These are phyloP conservation scores for Hippocampus comes DNA, from an alignment of 2,113 vertebrate genomes.

Conservation along the genomic window DNA sequence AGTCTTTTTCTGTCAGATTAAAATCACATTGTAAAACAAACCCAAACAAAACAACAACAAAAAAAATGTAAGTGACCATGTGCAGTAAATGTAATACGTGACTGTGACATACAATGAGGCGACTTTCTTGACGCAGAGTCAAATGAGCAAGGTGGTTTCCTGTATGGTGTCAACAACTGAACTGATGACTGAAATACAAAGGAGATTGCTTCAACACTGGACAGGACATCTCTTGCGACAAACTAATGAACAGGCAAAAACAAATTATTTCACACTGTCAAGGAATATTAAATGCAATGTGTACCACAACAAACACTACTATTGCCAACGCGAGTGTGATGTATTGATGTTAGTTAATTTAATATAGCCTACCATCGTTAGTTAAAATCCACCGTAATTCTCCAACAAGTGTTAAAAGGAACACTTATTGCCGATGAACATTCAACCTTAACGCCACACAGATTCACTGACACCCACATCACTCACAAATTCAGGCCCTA, in stretches of 20 bases:
- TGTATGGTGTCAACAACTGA: background rate
- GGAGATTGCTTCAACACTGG: background rate
- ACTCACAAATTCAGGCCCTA: too few species aligned
- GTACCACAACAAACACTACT: too few species aligned
- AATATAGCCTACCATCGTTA: too few species aligned
- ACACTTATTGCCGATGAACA: too few species aligned
- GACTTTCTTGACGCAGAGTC: background rate
- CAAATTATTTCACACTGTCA: background rate
- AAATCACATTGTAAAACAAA: background rate
- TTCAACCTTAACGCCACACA: too few species aligned
- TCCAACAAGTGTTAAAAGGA: too few species aligned
- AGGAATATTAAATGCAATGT: too few species aligned
- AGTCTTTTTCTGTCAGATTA: slow-evolving; percentile 1
- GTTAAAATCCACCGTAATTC: too few species aligned
- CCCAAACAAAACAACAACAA: background rate
- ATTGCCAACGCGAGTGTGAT: too few species aligned
- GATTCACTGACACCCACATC: too few species aligned
- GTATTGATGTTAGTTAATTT: too few species aligned
- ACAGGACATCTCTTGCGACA: slow-evolving; percentile 1
- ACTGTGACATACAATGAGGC: background rate
- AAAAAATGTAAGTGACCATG: background rate
- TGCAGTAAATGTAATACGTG: background rate
- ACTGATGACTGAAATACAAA: background rate
- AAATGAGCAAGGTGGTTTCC: background rate
- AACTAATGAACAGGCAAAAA: background rate